phyloP scores from a whole-genome alignment of 2,797 vertebrate genomes.

The Argya squamiceps region DNA sequence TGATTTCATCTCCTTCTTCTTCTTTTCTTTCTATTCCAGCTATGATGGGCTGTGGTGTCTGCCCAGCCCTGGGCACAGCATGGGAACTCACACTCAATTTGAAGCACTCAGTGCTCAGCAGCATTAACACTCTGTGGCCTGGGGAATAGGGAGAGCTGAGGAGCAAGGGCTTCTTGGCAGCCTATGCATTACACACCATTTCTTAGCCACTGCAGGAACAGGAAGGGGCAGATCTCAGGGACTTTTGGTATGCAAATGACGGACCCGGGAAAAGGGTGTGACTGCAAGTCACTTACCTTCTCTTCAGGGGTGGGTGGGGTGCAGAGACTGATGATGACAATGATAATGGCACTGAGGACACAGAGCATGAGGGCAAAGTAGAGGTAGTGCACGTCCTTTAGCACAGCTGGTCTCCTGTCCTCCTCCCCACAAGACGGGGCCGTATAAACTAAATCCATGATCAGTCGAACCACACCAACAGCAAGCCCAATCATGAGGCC shows the following conservation, averaged over 20 bases:
- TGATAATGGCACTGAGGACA: constrained; percentile 77
- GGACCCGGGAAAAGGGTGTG: not conserved
- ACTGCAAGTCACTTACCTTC: constrained; percentile 78
- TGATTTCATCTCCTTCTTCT: constrained; percentile 34
- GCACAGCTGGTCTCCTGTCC: constrained; percentile 83
- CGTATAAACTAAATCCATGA: constrained; percentile 85
- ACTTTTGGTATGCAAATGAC: fast-evolving
- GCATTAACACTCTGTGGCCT: constrained; percentile 13
- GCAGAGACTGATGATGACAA: constrained; percentile 81
- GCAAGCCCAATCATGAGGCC: constrained; percentile 86
- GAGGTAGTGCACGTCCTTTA: constrained; percentile 91
- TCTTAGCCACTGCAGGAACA: not conserved
- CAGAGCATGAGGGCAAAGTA: constrained; percentile 93
- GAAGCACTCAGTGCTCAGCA: constrained; percentile 20
- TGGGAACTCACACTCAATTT: constrained; percentile 39
- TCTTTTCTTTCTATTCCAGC: constrained; percentile 8
- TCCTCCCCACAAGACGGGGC: constrained; percentile 85
- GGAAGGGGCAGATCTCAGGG: not conserved
- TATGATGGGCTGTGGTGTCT: constrained; percentile 13
- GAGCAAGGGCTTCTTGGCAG: not conserved
- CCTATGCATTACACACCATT: not conserved
- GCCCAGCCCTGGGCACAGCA: constrained; percentile 46
- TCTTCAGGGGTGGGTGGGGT: constrained; percentile 84
- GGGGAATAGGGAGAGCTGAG: not conserved
- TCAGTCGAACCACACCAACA: constrained; percentile 85